Evolutionary conservation across 2,113 vertebrate species (phyloP).

Genomic region (Syngnathoides biaculeatus): DNA sequence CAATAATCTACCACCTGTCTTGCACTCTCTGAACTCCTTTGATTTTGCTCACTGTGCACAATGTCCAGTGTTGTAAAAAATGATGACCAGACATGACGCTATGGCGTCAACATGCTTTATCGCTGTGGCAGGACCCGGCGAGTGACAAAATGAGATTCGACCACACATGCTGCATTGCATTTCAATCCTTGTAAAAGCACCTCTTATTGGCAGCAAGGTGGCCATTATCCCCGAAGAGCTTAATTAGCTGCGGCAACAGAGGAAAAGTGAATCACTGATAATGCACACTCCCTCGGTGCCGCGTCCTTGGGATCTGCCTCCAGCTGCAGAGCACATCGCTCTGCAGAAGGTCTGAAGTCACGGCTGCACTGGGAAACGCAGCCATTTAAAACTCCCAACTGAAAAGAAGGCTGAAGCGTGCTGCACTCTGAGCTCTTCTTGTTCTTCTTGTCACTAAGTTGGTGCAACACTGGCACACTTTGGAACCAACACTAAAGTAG

Average conservation of each 20-base stretch:
- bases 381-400: background rate
- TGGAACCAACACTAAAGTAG: background rate
- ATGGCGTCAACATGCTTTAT: background rate
- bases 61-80: background rate
- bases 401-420: background rate
- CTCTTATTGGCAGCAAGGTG: background rate
- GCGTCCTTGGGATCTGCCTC: background rate
- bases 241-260: slow-evolving; percentile 5
- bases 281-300: slow-evolving; percentile 1
- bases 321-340: slow-evolving; percentile 1
- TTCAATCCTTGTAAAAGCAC: slow-evolving; percentile 4
- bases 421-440: background rate
- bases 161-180: background rate
- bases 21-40: background rate
- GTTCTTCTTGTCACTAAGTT: background rate
- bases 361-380: background rate
- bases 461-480: background rate
- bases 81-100: background rate
- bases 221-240: background rate
- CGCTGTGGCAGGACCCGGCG: background rate
- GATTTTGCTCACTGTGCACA: background rate
- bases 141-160: background rate
- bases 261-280: slow-evolving; percentile 1
- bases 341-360: background rate
- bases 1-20: background rate